A percentile compares a stretch with the other conserved stretches of the same genome.
Conservation (phyloP, 2,113 vertebrate species). For the Bubo bubo region DNA sequence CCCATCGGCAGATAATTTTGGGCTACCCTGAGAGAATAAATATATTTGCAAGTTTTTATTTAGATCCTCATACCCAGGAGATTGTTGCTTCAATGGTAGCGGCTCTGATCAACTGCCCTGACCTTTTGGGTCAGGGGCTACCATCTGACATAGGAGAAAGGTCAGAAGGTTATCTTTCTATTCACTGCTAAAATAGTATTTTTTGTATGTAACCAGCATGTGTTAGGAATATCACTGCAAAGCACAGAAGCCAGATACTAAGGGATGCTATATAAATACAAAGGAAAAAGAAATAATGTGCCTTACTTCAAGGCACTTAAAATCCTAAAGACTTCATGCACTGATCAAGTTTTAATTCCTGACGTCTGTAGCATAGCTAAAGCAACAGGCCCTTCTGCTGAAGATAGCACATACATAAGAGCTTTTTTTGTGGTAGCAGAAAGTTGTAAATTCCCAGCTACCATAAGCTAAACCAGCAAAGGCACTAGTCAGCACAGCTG, state of each 20-base stretch:
- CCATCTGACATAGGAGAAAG: neutral
- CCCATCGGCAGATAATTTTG: neutral
- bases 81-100: neutral
- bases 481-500: neutral
- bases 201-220: neutral
- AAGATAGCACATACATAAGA: accelerated
- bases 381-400: neutral
- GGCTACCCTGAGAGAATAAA: neutral
- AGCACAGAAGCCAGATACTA: neutral
- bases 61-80: neutral
- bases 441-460: neutral
- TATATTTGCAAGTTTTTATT: neutral
- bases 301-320: neutral
- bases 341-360: neutral
- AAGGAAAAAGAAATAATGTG: no score
- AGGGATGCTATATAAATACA: neutral
- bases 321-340: neutral
- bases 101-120: neutral
- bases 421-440: neutral
- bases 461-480: neutral
- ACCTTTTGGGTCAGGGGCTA: neutral
- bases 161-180: neutral
- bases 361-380: neutral
- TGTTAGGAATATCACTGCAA: neutral
- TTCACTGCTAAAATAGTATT: neutral